Evolutionary conservation across 2,797 vertebrate species (phyloP).

Genomic region (Aphelocoma californica): DNA sequence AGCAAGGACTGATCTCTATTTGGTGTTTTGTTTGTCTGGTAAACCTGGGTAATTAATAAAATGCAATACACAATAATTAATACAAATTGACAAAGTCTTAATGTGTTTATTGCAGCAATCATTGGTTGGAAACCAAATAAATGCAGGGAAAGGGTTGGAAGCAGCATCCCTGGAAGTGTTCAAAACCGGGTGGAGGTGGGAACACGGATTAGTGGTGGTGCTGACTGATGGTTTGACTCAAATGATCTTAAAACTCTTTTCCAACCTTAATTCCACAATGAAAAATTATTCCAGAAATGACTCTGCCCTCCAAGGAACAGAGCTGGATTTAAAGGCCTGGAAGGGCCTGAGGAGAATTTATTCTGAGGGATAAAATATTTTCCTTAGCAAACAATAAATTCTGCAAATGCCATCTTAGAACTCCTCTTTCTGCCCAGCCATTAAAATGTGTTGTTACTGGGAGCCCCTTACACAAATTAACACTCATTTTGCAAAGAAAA

Average conservation of each 20-base stretch:
- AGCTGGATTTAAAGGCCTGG: neutral
- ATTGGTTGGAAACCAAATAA: neutral
- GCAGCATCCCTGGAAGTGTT: neutral
- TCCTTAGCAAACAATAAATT: neutral
- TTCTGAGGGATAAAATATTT: neutral
- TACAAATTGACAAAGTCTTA: neutral
- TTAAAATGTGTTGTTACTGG: fast-evolving
- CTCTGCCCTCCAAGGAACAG: neutral
- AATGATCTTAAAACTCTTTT: neutral
- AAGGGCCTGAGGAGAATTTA: neutral
- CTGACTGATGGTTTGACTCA: neutral
- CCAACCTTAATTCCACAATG: neutral
- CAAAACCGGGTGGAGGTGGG: neutral
- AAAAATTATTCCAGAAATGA: neutral
- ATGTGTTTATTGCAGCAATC: neutral
- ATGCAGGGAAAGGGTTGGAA: neutral
- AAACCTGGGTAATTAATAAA: neutral
- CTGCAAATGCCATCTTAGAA: neutral
- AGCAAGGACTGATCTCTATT: neutral
- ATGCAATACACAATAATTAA: neutral
- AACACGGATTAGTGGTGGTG: neutral
- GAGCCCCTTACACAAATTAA: neutral
- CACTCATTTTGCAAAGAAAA: neutral
- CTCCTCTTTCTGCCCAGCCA: too few relatives aligned
- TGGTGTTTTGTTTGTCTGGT: neutral